Conservation (phyloP, 2,113 vertebrate genomes). For the Lota lota region DNA sequence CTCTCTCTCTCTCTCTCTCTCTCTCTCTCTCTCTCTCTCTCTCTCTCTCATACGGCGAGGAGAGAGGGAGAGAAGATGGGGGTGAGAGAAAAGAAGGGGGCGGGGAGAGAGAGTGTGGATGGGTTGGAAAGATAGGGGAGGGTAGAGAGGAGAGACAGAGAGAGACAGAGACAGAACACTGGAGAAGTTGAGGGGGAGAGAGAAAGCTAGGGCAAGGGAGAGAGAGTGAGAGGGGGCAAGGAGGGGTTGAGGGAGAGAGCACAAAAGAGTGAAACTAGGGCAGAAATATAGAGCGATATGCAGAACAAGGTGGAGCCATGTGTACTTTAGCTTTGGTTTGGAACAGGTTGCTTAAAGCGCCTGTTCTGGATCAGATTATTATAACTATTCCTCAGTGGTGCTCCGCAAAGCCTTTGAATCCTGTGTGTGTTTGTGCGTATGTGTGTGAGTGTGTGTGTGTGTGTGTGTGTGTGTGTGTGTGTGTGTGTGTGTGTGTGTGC, state of each 20-base stretch:
- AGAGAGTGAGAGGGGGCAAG: not conserved
- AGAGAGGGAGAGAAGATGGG: no score
- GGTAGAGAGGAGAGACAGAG: not conserved
- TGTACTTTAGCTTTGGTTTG: constrained; percentile 27
- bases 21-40: no score
- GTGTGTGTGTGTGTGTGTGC: constrained; percentile 1
- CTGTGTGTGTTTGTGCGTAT: constrained; percentile 11
- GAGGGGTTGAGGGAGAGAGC: not conserved
- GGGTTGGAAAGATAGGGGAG: not conserved
- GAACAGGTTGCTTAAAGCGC: constrained; percentile 35
- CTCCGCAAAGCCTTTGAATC: constrained; percentile 28
- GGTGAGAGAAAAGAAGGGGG: no score
- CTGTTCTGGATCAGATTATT: constrained; percentile 47
- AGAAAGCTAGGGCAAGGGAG: not conserved
- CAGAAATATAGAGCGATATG: constrained; percentile 28
- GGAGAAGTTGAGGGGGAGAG: constrained; percentile 8
- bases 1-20: no score
- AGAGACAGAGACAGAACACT: not conserved
- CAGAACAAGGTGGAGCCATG: constrained; percentile 45
- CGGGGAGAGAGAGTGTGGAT: not conserved
- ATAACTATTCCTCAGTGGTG: constrained; percentile 29
- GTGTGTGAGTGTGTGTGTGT: constrained; percentile 16
- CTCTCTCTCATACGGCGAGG: no score
- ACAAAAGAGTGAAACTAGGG: constrained; percentile 48
- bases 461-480: constrained; percentile 16